Percentiles rank a stretch among this genome's conserved stretches.
These are phyloP conservation scores for Troilus luridus DNA, from an alignment of 2,888 invertebrate species.

Conservation along the genomic window DNA sequence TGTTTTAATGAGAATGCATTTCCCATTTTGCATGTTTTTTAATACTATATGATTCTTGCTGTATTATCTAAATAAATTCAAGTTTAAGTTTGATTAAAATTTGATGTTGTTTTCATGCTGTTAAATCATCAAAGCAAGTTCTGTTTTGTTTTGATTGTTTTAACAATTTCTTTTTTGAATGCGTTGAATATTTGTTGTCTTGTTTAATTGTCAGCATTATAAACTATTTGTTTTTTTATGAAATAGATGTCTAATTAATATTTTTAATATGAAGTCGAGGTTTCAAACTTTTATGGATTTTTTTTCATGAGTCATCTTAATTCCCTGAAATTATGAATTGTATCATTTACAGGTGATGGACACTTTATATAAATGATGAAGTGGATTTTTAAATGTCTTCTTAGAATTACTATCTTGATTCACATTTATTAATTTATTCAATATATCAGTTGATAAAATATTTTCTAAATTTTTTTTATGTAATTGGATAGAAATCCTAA, in stretches of 20 bases:
- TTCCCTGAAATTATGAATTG: not conserved
- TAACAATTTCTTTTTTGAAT: not conserved
- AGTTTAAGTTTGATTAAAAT: not conserved
- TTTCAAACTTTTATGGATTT: not conserved
- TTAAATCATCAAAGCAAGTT: not conserved
- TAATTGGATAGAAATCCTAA: slow-evolving; percentile 10
- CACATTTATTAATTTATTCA: not conserved
- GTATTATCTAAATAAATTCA: not conserved
- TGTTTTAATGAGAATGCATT: not conserved
- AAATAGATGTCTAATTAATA: not conserved
- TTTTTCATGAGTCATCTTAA: not conserved
- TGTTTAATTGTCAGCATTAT: no score
- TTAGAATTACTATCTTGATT: not conserved
- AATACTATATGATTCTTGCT: not conserved
- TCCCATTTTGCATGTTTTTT: not conserved
- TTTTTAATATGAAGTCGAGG: not conserved
- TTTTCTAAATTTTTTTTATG: not conserved
- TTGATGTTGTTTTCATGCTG: not conserved
- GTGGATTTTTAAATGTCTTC: not conserved
- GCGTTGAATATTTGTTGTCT: not conserved
- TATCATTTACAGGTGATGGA: not conserved
- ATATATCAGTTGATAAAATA: not conserved
- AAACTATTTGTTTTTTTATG: not conserved
- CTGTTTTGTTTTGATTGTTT: not conserved
- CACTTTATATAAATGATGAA: no score